phyloP scores from a whole-genome alignment of 2,113 vertebrate species.

The Erinaceus europaeus region DNA sequence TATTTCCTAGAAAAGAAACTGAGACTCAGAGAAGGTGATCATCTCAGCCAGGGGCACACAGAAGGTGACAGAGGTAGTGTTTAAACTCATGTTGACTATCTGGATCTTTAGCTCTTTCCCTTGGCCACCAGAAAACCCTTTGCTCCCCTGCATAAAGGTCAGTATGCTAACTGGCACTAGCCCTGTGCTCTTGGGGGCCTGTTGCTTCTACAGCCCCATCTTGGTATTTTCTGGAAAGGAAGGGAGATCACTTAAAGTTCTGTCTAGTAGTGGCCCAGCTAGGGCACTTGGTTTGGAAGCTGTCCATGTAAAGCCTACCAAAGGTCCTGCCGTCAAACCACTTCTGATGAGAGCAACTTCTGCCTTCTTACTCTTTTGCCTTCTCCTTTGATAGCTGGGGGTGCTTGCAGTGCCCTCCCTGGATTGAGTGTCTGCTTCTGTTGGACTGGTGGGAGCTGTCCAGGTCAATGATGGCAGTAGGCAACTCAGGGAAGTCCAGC shows the following conservation, averaged over 20 bases:
- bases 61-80: too few relatives aligned
- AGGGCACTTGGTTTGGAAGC: neutral
- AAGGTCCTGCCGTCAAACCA: too few relatives aligned
- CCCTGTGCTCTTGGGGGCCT: neutral
- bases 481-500: neutral
- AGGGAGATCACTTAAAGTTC: neutral
- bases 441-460: too few relatives aligned
- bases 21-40: too few relatives aligned
- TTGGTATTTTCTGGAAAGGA: neutral
- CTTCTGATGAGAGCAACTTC: too few relatives aligned
- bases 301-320: too few relatives aligned
- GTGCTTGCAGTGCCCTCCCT: too few relatives aligned
- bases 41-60: too few relatives aligned
- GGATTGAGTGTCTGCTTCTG: too few relatives aligned
- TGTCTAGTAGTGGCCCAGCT: neutral
- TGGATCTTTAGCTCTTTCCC: neutral
- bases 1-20: slow-evolving; percentile 7
- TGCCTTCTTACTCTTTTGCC: neutral
- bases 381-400: too few relatives aligned
- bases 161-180: neutral
- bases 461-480: too few relatives aligned
- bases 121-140: neutral
- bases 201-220: neutral
- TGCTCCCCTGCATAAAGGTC: neutral
- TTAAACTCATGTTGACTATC: too few relatives aligned